Evolutionary conservation across 2,797 vertebrate genomes (phyloP), one percentile per base, ranked within the genome.

Genomic region (Enteromius unitaeniatus): DNA sequence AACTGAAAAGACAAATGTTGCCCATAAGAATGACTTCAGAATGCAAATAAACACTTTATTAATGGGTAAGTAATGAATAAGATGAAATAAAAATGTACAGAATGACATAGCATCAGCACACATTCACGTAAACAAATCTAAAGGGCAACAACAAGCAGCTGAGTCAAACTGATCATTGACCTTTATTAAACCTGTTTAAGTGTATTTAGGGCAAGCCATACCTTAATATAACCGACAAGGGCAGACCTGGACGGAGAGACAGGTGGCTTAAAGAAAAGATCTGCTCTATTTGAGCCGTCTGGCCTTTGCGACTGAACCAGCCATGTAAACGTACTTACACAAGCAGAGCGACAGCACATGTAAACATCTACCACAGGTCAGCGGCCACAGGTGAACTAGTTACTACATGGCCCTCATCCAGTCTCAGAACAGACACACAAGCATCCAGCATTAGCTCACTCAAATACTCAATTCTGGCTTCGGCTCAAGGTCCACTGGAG

Each of bases 151-250:
- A 82, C 65, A 84, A 83, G 78, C 69, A 6, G 81, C 73, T 60
- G n/a, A 86, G 86, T 87, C 58, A 84, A 83, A 77, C 28, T 67
- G 79, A 69, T 73, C 82, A 60, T 75, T 86, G 84, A 86, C 84
- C 84, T 83, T 84, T 78, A 64, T 76, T 87, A 87, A 88, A 77
- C 78, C 75, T 37, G 53, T 92, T 90, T 88, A 88, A 91, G 88
- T 90, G 90, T 91, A 94, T 94, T 90, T 94, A 92, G 93, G 93
- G 93, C 94, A 93, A 90, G 91, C 91, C 91, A 88, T 88, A 92
- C 88, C 92, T 93, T 87, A 90, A 91, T 88, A 81, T 91, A 91
- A 93, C 90, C 87, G 90, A 88, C 91, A 93, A 95, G 93, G 94
- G 94, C 93, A 94, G 82, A 34, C 28, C 90, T 91, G 92, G 93